Conservation (phyloP, 2,797 vertebrate genomes). For the Podarcis siculus region DNA sequence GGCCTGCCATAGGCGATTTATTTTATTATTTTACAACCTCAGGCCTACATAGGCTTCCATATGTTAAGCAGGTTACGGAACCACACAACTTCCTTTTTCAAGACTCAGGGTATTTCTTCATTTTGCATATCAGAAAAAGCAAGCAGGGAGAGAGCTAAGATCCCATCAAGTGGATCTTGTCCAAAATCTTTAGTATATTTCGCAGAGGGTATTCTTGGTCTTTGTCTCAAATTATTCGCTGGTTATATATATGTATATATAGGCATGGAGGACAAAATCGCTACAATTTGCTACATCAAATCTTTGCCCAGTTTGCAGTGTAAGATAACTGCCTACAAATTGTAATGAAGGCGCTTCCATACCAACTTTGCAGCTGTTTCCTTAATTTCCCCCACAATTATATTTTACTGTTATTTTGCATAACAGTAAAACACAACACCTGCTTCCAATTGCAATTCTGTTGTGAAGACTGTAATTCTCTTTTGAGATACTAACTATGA, state of each 20-base stretch:
- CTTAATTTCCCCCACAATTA: conserved; percentile 79
- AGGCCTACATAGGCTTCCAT: conserved; percentile 73
- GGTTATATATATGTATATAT: rapidly evolving
- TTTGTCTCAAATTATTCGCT: conserved; percentile 2
- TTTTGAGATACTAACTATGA: conserved; percentile 75
- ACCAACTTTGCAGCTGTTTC: conserved; percentile 81
- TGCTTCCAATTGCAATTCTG: conserved; percentile 78
- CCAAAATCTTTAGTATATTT: conserved; percentile 17
- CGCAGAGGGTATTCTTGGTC: background rate
- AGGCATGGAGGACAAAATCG: conserved; percentile 25
- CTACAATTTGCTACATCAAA: conserved; percentile 58
- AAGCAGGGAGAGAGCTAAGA: conserved; percentile 21
- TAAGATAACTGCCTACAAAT: conserved; percentile 67
- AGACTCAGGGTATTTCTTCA: conserved; percentile 45
- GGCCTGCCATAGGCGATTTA: conserved; percentile 79
- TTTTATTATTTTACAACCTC: conserved; percentile 83
- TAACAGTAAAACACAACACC: conserved; percentile 84
- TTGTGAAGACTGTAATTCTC: conserved; percentile 76
- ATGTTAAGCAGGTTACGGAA: conserved; percentile 74
- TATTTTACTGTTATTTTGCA: conserved; percentile 83
- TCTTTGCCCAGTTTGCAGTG: conserved; percentile 26
- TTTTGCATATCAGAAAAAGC: conserved; percentile 14
- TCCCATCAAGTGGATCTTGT: background rate
- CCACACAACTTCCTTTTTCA: conserved; percentile 59
- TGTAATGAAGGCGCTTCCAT: conserved; percentile 62